Evolutionary conservation across 2,797 vertebrate species (phyloP).

Genomic region (Ataeniobius toweri): DNA sequence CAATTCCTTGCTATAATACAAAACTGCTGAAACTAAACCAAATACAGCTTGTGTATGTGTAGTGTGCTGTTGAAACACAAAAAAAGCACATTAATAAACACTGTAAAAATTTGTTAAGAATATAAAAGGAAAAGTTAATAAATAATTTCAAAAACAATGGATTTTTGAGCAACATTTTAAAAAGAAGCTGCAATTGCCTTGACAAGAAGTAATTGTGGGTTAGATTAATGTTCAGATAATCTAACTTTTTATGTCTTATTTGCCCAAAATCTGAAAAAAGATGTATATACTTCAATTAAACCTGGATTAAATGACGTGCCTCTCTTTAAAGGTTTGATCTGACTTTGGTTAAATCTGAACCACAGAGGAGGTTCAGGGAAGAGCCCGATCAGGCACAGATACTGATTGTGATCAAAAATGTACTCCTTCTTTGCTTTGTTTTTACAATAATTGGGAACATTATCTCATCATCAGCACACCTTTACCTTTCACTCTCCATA

Average conservation of each 20-base stretch:
- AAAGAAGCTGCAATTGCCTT: neutral
- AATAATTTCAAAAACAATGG: neutral
- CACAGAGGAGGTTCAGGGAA: neutral
- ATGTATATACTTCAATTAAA: neutral
- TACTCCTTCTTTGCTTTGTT: neutral
- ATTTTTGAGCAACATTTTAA: neutral
- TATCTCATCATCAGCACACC: neutral
- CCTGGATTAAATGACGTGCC: neutral
- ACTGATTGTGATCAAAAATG: conserved; percentile 14
- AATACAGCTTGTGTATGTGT: neutral
- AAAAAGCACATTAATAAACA: neutral
- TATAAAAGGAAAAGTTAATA: neutral
- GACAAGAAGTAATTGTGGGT: neutral
- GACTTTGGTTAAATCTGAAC: neutral
- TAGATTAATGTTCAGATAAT: neutral
- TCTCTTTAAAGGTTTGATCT: neutral
- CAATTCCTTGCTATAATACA: neutral
- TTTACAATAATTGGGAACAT: neutral
- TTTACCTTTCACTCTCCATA: conserved; percentile 1
- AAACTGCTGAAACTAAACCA: neutral
- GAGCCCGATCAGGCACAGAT: neutral
- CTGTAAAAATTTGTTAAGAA: neutral
- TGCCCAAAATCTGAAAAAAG: neutral
- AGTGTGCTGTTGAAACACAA: neutral
- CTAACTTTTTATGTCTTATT: neutral